A percentile compares a stretch with the other conserved stretches of the same genome.
These are phyloP conservation scores for Eristalis tenax DNA, from an alignment of 2,888 invertebrate species.

Conservation along the genomic window DNA sequence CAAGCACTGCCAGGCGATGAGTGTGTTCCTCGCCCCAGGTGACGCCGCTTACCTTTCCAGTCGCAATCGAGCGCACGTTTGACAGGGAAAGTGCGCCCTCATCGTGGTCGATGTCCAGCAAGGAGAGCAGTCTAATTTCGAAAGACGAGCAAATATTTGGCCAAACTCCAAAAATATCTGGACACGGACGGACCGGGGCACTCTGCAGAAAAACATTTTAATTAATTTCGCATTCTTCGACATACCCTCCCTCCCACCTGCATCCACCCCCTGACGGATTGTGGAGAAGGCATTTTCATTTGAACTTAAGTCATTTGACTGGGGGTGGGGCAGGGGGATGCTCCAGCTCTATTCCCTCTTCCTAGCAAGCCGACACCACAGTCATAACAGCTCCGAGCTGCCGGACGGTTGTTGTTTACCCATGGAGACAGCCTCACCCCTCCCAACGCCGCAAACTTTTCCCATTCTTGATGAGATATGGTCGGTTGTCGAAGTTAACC, in stretches of 20 bases:
- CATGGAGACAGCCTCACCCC: slow-evolving; percentile 4
- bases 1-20: neutral
- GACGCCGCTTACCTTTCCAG: slow-evolving; percentile 29
- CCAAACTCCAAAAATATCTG: slow-evolving; percentile 39
- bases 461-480: slow-evolving; percentile 52
- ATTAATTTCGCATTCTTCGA: slow-evolving; percentile 62
- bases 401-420: neutral
- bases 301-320: slow-evolving; percentile 31
- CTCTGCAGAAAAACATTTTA: slow-evolving; percentile 59
- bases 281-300: slow-evolving; percentile 32
- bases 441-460: slow-evolving; percentile 7
- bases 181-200: slow-evolving; percentile 23
- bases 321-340: neutral
- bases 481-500: slow-evolving; percentile 46
- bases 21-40: slow-evolving; percentile 21
- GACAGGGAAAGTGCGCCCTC: slow-evolving; percentile 6
- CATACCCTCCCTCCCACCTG: neutral
- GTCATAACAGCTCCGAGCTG: neutral
- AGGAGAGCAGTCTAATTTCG: neutral
- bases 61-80: slow-evolving; percentile 14
- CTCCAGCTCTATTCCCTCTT: neutral
- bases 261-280: neutral
- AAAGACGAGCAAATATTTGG: slow-evolving; percentile 54
- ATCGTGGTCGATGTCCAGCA: neutral
- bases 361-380: neutral